Conservation (phyloP, 2,888 invertebrate genomes). For the Cantharis rustica region DNA sequence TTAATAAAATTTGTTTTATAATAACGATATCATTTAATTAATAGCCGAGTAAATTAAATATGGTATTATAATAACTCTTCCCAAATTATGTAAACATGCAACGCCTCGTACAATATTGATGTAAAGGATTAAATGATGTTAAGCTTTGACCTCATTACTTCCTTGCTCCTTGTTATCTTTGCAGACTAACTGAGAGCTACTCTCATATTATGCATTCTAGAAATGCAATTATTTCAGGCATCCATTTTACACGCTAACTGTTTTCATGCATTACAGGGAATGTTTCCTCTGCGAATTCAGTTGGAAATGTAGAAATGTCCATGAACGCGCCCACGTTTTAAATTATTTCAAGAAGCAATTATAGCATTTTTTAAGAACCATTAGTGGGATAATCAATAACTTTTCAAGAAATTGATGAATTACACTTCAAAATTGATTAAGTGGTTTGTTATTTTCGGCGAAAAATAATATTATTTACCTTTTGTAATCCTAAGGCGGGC, state of each 20-base stretch:
- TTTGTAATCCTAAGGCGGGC: neutral
- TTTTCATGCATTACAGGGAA: neutral
- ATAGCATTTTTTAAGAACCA: neutral
- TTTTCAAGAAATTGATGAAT: neutral
- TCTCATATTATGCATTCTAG: neutral
- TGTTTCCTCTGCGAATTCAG: neutral
- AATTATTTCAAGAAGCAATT: neutral
- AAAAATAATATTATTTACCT: neutral
- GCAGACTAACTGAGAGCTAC: neutral
- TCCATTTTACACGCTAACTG: neutral
- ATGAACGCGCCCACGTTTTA: neutral
- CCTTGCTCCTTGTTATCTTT: neutral
- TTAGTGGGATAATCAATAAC: neutral
- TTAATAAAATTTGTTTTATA: neutral
- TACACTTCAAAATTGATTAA: neutral
- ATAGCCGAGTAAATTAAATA: neutral
- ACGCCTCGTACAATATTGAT: neutral
- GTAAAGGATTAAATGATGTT: neutral
- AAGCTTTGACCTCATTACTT: neutral
- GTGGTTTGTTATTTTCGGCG: neutral
- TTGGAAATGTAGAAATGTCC: neutral
- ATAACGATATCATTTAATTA: neutral
- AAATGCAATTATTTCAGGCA: neutral
- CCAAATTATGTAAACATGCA: neutral
- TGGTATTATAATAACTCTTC: neutral